phyloP scores from a whole-genome alignment of 2,113 vertebrate genomes.

The Danionella cerebrum region DNA sequence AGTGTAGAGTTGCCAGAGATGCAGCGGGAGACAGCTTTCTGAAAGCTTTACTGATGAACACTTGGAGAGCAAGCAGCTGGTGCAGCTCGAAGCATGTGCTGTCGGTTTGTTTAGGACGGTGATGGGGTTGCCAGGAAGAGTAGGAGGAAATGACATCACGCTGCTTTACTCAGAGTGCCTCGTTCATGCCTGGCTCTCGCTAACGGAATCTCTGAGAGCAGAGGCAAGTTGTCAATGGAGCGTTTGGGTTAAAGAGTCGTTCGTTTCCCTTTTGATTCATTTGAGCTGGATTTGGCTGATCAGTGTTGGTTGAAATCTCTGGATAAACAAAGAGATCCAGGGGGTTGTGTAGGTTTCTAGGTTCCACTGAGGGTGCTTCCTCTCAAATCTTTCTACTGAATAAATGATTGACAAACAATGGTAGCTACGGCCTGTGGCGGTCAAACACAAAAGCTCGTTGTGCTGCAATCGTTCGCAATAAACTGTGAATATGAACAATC shows the following conservation, averaged over 20 bases:
- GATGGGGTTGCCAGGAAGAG: constrained; percentile 49
- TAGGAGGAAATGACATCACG: constrained; percentile 55
- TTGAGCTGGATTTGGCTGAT: too few species aligned
- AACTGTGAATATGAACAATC: too few species aligned
- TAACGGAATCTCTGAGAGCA: neutral
- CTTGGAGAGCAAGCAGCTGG: neutral
- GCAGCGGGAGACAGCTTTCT: too few species aligned
- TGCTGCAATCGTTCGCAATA: neutral
- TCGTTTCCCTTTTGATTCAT: neutral
- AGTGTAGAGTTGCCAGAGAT: too few species aligned
- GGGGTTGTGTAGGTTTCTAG: too few species aligned
- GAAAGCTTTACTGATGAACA: neutral
- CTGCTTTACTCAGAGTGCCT: neutral
- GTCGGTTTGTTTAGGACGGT: constrained; percentile 51
- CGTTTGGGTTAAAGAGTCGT: neutral
- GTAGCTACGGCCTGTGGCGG: constrained; percentile 31
- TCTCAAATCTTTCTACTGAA: constrained; percentile 45
- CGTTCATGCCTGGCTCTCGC: neutral
- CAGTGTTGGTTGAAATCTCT: too few species aligned
- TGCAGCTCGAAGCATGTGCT: neutral
- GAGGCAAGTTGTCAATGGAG: neutral
- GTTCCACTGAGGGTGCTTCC: constrained; percentile 52
- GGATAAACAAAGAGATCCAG: too few species aligned
- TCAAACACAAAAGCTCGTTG: constrained; percentile 26
- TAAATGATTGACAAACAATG: constrained; percentile 45